Evolutionary conservation across 2,888 invertebrate genomes (phyloP).

Genomic region (Metallyticus violacea): DNA sequence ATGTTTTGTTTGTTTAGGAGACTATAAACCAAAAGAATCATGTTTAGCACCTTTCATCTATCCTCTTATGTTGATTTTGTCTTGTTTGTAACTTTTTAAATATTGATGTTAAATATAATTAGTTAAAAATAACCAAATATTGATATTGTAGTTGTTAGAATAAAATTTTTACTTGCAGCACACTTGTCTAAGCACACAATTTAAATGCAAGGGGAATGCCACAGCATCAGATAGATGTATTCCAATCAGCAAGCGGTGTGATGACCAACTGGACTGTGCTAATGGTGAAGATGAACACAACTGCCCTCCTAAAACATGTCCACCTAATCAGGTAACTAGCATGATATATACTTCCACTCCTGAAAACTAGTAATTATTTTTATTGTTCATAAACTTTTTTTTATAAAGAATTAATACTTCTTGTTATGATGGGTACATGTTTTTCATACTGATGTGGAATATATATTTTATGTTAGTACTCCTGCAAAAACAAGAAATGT

Average conservation of each 20-base stretch:
- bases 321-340: conserved; percentile 54
- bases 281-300: conserved; percentile 67
- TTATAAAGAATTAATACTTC: neutral
- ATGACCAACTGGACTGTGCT: conserved; percentile 67
- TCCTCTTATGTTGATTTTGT: too few species aligned
- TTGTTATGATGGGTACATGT: neutral
- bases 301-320: conserved; percentile 67
- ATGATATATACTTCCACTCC: neutral
- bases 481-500: conserved; percentile 60
- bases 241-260: conserved; percentile 61
- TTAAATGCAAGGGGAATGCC: conserved; percentile 63
- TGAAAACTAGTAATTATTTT: neutral
- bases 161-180: conserved; percentile 47
- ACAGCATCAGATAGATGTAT: conserved; percentile 62
- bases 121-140: too few species aligned
- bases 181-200: conserved; percentile 67
- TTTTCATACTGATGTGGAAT: neutral
- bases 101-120: too few species aligned
- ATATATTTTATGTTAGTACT: conserved; percentile 1
- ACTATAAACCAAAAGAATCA: too few species aligned
- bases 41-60: too few species aligned
- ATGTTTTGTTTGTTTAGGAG: too few species aligned
- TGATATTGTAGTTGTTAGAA: too few species aligned
- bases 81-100: too few species aligned
- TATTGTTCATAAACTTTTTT: neutral